A percentile compares a stretch with the other conserved stretches of the same genome.
Evolutionary conservation across 2,113 vertebrate genomes (phyloP).

Genomic region (Ictalurus punctatus): DNA sequence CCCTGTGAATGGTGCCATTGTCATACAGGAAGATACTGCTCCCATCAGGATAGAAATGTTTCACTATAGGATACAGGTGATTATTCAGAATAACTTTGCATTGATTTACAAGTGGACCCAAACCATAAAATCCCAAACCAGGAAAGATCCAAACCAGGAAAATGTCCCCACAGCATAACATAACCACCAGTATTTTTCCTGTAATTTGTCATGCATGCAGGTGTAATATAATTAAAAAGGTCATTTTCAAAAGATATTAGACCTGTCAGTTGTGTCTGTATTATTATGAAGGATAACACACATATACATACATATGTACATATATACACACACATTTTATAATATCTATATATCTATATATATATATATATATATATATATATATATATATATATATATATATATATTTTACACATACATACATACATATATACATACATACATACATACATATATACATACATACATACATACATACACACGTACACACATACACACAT

Average conservation of each 20-base stretch:
- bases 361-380: no score
- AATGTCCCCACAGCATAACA: background rate
- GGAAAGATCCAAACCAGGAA: background rate
- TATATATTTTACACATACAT: no score
- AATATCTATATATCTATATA: no score
- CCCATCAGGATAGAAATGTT: background rate
- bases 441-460: no score
- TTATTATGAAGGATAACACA: constrained; percentile 1
- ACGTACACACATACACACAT: background rate
- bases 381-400: no score
- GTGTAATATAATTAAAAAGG: background rate
- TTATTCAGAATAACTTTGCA: background rate
- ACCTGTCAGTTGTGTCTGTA: background rate
- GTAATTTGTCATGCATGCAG: background rate
- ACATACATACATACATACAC: background rate
- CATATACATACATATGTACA: background rate
- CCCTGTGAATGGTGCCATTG: background rate
- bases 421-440: no score
- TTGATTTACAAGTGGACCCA: background rate
- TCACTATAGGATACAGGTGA: background rate
- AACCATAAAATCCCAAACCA: background rate
- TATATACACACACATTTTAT: no score
- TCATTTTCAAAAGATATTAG: background rate
- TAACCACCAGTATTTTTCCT: background rate
- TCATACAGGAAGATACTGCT: background rate